Percentiles rank a stretch among this genome's conserved stretches.
Evolutionary conservation across 1,140 invertebrate species (phyloP).

Genomic region (Mamestra configurata): DNA sequence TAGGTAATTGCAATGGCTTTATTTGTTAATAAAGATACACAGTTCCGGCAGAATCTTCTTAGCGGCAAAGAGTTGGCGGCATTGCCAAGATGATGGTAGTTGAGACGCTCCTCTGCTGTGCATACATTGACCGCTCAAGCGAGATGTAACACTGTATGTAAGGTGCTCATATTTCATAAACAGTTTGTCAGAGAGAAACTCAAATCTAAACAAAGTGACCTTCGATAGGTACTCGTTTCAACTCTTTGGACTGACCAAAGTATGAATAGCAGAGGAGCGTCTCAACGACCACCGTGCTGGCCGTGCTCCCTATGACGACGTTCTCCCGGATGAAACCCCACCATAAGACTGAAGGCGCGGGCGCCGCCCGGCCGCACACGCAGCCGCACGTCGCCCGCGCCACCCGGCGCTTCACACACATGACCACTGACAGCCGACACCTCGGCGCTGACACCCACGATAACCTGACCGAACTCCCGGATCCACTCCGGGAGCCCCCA

Average conservation of each 20-base stretch:
- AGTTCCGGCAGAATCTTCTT: background rate
- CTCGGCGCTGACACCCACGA: background rate
- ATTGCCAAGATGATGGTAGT: background rate
- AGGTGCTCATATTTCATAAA: no score
- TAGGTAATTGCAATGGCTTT: background rate
- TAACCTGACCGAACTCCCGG: background rate
- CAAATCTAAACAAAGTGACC: no score
- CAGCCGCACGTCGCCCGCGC: background rate
- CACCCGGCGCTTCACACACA: background rate
- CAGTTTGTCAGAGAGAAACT: no score
- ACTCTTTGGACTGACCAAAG: no score
- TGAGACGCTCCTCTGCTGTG: background rate
- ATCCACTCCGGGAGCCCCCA: background rate
- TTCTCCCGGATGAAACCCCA: background rate
- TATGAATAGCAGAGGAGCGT: background rate
- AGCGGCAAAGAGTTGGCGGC: background rate
- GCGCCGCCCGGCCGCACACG: background rate
- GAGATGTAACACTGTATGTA: no score
- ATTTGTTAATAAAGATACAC: background rate
- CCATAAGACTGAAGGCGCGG: conserved; percentile 29
- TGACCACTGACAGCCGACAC: background rate
- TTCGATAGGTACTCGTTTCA: no score
- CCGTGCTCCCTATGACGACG: background rate
- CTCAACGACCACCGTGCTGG: background rate
- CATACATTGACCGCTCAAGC: no score